Percentiles rank a stretch among this genome's conserved stretches.
phyloP scores from a whole-genome alignment of 2,113 vertebrate genomes.

The Cathartes aura region DNA sequence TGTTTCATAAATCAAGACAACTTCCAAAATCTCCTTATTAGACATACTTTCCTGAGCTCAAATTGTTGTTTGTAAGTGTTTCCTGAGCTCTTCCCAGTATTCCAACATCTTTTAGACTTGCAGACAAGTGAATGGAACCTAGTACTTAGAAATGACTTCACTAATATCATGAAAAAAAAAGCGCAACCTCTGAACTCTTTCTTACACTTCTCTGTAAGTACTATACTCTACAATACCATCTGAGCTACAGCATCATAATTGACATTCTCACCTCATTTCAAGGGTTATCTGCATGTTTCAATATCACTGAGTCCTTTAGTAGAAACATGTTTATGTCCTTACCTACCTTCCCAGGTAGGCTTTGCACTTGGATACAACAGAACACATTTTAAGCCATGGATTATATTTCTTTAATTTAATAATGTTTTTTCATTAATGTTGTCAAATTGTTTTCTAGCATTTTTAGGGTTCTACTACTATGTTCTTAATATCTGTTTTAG shows the following conservation, averaged over 20 bases:
- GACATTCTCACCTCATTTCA: not conserved
- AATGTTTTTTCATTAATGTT: not conserved
- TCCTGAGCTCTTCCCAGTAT: not conserved
- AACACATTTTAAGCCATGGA: not conserved
- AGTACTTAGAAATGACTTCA: not conserved
- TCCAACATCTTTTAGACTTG: not conserved
- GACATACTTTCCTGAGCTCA: not conserved
- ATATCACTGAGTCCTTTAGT: not conserved
- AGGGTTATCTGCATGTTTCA: not conserved
- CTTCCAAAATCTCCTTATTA: not conserved
- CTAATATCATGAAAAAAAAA: not conserved
- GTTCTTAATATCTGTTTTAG: not conserved
- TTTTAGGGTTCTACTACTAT: not conserved
- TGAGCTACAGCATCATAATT: not conserved
- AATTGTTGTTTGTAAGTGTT: not conserved
- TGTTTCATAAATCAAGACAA: not conserved
- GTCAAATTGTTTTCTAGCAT: not conserved
- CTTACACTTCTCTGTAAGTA: not conserved
- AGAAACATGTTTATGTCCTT: not conserved
- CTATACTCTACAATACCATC: not conserved
- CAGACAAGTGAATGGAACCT: not conserved
- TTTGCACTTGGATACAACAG: not conserved
- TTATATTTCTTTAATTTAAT: not conserved
- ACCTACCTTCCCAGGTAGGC: not conserved
- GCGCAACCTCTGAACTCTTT: not conserved